These are phyloP conservation scores for Cephus runcator DNA, from an alignment of 2,888 invertebrate genomes.

Conservation along the genomic window DNA sequence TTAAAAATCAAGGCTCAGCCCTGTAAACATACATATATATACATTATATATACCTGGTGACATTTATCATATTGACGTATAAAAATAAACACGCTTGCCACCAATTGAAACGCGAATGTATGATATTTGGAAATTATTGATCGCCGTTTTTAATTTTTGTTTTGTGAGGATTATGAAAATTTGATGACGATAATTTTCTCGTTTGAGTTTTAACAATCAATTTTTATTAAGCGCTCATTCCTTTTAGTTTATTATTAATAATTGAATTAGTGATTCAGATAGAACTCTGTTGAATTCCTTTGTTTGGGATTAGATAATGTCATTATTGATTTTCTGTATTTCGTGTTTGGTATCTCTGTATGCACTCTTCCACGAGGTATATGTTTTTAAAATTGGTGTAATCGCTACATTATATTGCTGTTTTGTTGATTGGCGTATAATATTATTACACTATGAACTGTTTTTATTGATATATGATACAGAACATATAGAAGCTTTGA, in stretches of 20 bases:
- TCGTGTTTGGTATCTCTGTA: neutral
- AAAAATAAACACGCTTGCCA: neutral
- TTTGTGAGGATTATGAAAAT: neutral
- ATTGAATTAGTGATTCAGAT: neutral
- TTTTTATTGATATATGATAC: neutral
- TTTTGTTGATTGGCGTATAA: neutral
- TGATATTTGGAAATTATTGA: neutral
- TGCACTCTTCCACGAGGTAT: neutral
- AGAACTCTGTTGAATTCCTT: neutral
- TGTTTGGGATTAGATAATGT: neutral
- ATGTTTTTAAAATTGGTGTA: neutral
- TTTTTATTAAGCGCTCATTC: neutral
- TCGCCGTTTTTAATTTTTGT: neutral
- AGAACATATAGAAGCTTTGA: neutral
- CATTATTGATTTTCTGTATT: neutral
- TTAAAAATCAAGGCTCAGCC: neutral
- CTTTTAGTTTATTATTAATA: neutral
- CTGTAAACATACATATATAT: neutral
- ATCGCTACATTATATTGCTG: neutral
- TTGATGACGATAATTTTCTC: neutral
- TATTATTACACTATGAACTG: neutral
- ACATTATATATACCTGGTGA: neutral
- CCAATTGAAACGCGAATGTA: neutral
- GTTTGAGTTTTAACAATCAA: neutral
- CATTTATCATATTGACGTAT: neutral